Base-by-base conservation (phyloP, 2,888 invertebrate genomes). In the Mallateleia sp. region DNA sequence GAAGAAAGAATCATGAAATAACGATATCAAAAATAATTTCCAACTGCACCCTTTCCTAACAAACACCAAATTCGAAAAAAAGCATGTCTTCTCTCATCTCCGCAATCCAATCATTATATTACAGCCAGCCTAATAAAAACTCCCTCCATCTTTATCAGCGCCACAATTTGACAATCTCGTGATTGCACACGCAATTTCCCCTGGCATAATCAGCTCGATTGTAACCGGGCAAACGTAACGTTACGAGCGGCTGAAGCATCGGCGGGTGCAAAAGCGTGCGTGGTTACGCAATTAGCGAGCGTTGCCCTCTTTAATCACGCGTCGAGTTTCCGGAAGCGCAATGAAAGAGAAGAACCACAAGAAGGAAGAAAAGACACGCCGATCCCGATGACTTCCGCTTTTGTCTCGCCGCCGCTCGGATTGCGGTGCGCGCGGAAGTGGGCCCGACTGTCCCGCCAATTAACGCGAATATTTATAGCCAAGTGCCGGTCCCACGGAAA, bases 221-320 rank as follows among this genome's bases (percentile, higher is more conserved):
- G 80, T 72, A 80, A 66, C 56, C 56, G 38, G 64, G 45, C 38
- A 42, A 8, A 42, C 66, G 52, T 71, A 52, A 62, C 64, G 47
- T 79, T 62, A 56, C 54, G 52, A 38, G 54, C 25, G 22, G 25
- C 14, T 34, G n/a, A 25, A 54, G 56, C 45, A 66, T 74, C 66
- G 81, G 67, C 74, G 14, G 42, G 52, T 75, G 32, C 60, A 60
- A 60, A 67, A 75, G 52, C 69, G 69, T 45, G 56, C 52, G 52
- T 60, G 81, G 28, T 86, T 81, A 71, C 74, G 60, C 62, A 81
- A 86, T 81, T 82, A 82, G 78, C 80, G 66, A 71, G 66, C 81
- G 45, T 82, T 82, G 86, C 72, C 78, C 81, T 56, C 72, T 72
- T 71, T 86, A 69, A 72, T 45, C 64, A 18, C 42, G 80, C 56